Evolutionary conservation across 2,113 vertebrate genomes (phyloP), one percentile per base, ranked within the genome.

Genomic region (Pantherophis guttatus): DNA sequence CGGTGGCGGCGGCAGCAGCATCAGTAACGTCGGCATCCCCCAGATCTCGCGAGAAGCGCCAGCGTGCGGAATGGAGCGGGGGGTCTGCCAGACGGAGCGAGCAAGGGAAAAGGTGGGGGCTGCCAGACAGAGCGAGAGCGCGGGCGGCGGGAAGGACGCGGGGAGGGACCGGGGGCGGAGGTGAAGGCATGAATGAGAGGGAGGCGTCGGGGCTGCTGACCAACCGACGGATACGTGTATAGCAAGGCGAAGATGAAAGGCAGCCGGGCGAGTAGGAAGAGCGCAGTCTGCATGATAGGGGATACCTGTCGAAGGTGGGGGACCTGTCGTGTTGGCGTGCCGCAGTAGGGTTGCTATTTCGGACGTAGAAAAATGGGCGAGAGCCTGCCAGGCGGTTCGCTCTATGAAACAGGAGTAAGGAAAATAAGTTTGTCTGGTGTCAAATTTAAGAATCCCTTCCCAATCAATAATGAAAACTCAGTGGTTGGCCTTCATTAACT

Each of bases 11-110:
- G 65, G 92, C 93, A 23, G 92, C 93, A 23, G 86, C 48, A 48
- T 48, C 44, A 26, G 91, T 87, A 89, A 53, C 87, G 90, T 59
- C 92, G 95, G 93, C 94, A 95, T 94, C 94, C 94, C 93, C 95
- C 94, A 94, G 94, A 91, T 96, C 95, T 95, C 95, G 94, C 95
- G 95, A 95, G 95, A 95, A 96, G 93, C 94, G 75, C 91, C 44
- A 39, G n/a, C 52, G 91, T 24, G 93, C 81, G 87, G 86, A 91
- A 81, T 59, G 21, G 81, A 29, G 91, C 48, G 91, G 89, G 95
- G 95, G 93, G 93, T 88, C 93, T 81, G 95, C 93, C 94, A 95
- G 95, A 95, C 94, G 94, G 94, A 13, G 94, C 90, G 59, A 90
- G 81, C 58, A 88, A 48, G 52, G 89, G 89, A n/a, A 23, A 52